Conservation (phyloP, 2,113 vertebrate species). For the Delphinapterus leucas region DNA sequence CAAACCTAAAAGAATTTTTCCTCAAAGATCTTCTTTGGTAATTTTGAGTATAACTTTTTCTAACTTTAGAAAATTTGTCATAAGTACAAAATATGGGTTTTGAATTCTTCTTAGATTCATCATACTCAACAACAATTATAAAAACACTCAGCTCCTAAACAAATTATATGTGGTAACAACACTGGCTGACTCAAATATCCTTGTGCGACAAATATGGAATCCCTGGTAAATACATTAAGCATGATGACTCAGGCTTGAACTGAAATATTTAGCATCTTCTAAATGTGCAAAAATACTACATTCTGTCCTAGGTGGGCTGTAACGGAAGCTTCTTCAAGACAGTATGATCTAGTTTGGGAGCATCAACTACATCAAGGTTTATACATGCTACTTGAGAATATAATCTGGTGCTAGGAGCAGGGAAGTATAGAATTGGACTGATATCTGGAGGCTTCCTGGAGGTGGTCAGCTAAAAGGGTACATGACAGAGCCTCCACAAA, state of each 20-base stretch:
- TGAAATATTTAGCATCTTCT: constrained; percentile 46
- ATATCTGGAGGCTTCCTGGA: neutral
- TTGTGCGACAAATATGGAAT: constrained; percentile 33
- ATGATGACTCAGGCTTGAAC: constrained; percentile 42
- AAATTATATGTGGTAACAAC: constrained; percentile 53
- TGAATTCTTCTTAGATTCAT: constrained; percentile 35
- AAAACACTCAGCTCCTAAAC: constrained; percentile 3
- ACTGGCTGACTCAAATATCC: constrained; percentile 45
- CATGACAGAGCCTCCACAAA: neutral
- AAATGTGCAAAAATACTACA: neutral
- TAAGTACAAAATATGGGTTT: constrained; percentile 45
- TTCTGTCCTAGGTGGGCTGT: neutral
- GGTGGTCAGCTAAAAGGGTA: neutral
- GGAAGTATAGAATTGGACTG: neutral
- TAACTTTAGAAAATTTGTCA: constrained; percentile 40
- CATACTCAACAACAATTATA: constrained; percentile 58
- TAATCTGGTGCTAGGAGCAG: neutral
- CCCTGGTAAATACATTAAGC: constrained; percentile 29
- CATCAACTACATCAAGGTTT: neutral
- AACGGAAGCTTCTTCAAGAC: neutral
- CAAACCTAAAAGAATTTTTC: neutral
- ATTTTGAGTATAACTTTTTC: constrained; percentile 25
- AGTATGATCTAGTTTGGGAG: neutral
- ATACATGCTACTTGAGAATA: neutral
- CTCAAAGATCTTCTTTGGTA: neutral